Conservation (phyloP, 2,888 invertebrate genomes). For the Tenthredo notha region DNA sequence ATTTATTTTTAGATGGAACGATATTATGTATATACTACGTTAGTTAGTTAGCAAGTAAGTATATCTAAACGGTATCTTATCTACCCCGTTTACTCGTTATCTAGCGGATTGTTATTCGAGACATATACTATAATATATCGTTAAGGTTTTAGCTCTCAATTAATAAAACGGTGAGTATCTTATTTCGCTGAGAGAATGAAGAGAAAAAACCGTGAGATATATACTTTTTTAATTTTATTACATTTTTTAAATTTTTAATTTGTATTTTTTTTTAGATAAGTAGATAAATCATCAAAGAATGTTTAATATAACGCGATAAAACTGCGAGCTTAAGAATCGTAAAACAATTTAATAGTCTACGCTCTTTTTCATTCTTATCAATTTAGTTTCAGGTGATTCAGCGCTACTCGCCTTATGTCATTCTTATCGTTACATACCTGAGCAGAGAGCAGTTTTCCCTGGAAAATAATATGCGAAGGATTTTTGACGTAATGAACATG, state of each 20-base stretch:
- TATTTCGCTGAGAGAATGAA: neutral
- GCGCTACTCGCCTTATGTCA: neutral
- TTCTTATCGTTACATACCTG: neutral
- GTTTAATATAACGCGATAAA: neutral
- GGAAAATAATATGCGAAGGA: neutral
- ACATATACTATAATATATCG: neutral
- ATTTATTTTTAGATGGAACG: slow-evolving; percentile 40
- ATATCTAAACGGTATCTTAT: neutral
- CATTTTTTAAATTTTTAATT: neutral
- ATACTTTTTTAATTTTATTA: neutral
- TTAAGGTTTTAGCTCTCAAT: neutral
- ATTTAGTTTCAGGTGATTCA: neutral
- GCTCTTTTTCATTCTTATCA: neutral
- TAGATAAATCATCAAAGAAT: neutral
- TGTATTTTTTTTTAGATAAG: neutral
- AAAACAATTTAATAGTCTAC: neutral
- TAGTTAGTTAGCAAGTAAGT: neutral
- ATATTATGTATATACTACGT: neutral
- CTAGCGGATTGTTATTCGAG: neutral
- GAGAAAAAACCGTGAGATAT: neutral
- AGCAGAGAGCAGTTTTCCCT: neutral
- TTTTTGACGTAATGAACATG: neutral
- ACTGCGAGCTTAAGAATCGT: neutral
- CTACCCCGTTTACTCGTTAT: neutral
- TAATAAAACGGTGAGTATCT: neutral